Conservation (phyloP, 2,888 invertebrate genomes). For the Apomyelois bistriatella region DNA sequence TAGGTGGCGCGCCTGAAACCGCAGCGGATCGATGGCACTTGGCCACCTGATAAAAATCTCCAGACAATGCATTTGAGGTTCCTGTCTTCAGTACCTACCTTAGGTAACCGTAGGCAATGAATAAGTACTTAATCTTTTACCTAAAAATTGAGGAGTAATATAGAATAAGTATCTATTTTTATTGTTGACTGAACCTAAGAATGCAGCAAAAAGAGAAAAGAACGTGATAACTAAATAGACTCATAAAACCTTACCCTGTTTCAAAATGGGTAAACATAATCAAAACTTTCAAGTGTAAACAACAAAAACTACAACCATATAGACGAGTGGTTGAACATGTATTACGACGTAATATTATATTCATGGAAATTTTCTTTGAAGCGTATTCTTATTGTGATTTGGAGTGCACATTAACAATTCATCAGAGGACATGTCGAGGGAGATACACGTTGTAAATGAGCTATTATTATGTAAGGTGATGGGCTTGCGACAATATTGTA, state of each 20-base stretch:
- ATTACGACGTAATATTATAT: constrained; percentile 29
- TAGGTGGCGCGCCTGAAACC: constrained; percentile 73
- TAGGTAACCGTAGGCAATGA: neutral
- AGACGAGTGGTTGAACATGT: constrained; percentile 12
- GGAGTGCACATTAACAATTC: constrained; percentile 61
- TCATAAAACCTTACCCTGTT: too few species aligned
- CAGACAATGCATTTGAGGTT: neutral
- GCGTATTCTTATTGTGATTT: constrained; percentile 65
- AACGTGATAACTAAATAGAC: too few species aligned
- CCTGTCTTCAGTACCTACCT: neutral
- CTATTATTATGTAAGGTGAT: neutral
- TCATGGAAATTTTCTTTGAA: constrained; percentile 46
- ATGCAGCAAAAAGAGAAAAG: neutral
- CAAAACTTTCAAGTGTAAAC: neutral
- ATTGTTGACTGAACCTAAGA: too few species aligned
- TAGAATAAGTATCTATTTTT: too few species aligned
- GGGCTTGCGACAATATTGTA: neutral
- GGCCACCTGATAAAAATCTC: constrained; percentile 49
- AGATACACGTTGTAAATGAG: neutral
- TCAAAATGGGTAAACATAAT: neutral
- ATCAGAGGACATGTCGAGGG: constrained; percentile 44
- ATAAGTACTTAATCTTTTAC: too few species aligned
- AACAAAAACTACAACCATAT: constrained; percentile 14
- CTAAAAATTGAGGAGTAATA: neutral
- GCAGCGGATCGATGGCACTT: constrained; percentile 67